Evolutionary conservation across 2,888 invertebrate species (phyloP).

Genomic region (Cheilosia impressa): DNA sequence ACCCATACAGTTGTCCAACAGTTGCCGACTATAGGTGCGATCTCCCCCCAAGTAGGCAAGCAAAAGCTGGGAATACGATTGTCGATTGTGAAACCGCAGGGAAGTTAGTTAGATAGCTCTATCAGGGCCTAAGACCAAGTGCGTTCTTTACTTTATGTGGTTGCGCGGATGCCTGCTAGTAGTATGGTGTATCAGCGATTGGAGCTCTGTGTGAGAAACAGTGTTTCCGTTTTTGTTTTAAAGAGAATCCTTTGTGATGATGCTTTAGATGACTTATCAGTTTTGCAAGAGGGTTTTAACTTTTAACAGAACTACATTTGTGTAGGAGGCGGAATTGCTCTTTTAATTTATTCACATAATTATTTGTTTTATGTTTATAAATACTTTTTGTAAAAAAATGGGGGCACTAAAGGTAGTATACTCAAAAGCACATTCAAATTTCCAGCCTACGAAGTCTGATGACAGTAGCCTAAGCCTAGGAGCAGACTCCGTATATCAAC

Average conservation of each 20-base stretch:
- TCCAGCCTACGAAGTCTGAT: too few species aligned
- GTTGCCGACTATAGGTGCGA: conserved; percentile 50
- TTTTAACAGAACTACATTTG: too few species aligned
- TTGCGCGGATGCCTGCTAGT: conserved; percentile 1
- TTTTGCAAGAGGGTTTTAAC: too few species aligned
- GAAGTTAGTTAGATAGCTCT: conserved; percentile 25
- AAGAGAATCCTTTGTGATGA: background rate
- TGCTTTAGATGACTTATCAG: background rate
- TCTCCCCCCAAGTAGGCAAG: conserved; percentile 14
- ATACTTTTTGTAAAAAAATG: too few species aligned
- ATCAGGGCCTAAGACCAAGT: conserved; percentile 1
- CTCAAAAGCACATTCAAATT: too few species aligned
- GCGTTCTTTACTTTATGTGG: conserved; percentile 23
- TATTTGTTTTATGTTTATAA: too few species aligned
- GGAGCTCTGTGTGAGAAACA: background rate
- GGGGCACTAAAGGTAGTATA: too few species aligned
- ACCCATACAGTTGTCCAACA: conserved; percentile 36
- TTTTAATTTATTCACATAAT: too few species aligned
- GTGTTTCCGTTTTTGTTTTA: conserved; percentile 9
- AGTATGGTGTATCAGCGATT: background rate
- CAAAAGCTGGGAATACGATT: conserved; percentile 30
- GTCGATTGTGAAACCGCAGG: conserved; percentile 17
- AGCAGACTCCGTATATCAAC: too few species aligned
- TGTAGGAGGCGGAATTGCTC: too few species aligned
- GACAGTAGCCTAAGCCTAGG: too few species aligned